A percentile compares a stretch with the other conserved stretches of the same genome.
phyloP scores from a whole-genome alignment of 2,797 vertebrate genomes.

The Tapirus indicus region DNA sequence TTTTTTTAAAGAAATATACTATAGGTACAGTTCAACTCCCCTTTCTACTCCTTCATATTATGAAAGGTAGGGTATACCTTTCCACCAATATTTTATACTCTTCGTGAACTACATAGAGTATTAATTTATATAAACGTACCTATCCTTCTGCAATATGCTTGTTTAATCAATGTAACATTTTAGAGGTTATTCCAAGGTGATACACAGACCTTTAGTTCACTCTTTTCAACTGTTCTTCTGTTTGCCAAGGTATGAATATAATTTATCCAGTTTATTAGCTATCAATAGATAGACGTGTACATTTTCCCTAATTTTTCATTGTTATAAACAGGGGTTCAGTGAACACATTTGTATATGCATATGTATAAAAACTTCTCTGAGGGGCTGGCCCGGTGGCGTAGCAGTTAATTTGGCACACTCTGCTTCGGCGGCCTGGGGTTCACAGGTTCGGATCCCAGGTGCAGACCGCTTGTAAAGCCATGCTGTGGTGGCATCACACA shows the following conservation, averaged over 20 bases:
- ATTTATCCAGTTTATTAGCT: background rate
- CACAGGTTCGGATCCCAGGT: too few species aligned
- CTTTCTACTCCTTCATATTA: background rate
- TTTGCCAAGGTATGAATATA: background rate
- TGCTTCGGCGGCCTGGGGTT: too few species aligned
- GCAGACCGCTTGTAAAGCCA: too few species aligned
- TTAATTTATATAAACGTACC: background rate
- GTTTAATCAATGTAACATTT: background rate
- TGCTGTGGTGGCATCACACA: too few species aligned
- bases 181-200: background rate
- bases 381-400: too few species aligned
- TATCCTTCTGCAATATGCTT: background rate
- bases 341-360: background rate
- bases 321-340: background rate
- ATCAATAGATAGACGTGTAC: background rate
- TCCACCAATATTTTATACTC: background rate
- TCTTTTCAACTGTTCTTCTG: background rate
- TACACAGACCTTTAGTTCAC: background rate
- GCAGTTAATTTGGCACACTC: too few species aligned
- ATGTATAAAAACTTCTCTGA: background rate
- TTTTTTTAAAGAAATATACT: background rate
- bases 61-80: background rate
- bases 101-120: background rate
- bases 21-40: background rate
- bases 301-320: slow-evolving; percentile 15